Percentiles rank a stretch among this genome's conserved stretches.
These are phyloP conservation scores for Nixonia krombeini DNA, from an alignment of 1,140 invertebrate genomes.

Conservation along the genomic window DNA sequence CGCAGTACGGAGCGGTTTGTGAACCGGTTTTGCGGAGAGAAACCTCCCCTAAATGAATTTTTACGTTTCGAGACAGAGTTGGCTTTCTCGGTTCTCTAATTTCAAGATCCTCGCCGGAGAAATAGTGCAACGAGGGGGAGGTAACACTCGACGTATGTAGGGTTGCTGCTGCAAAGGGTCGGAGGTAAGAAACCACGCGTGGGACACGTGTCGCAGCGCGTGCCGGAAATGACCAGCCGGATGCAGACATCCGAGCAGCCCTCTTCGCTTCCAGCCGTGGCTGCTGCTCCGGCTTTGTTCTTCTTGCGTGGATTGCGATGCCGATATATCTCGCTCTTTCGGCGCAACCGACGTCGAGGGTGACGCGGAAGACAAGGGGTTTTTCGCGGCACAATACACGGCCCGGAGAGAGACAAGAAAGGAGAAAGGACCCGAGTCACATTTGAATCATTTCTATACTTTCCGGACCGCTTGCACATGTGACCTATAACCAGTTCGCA, in stretches of 20 bases:
- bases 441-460: constrained; percentile 7
- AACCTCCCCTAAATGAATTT: constrained; percentile 33
- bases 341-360: constrained; percentile 21
- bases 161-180: constrained; percentile 43
- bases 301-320: constrained; percentile 55
- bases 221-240: constrained; percentile 72
- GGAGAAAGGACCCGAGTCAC: constrained; percentile 31
- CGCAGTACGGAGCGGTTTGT: no score
- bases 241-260: constrained; percentile 68
- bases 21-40: no score
- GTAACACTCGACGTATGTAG: constrained; percentile 28
- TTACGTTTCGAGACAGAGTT: constrained; percentile 40
- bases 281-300: constrained; percentile 47
- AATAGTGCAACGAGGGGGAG: constrained; percentile 41
- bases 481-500: constrained; percentile 2
- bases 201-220: constrained; percentile 68
- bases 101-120: constrained; percentile 26
- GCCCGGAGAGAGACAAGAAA: constrained; percentile 13
- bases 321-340: constrained; percentile 48
- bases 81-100: constrained; percentile 48
- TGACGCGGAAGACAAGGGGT: constrained; percentile 38
- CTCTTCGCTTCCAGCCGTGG: constrained; percentile 25
- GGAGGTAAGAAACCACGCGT: constrained; percentile 44
- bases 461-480: constrained; percentile 6
- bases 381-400: constrained; percentile 27